Evolutionary conservation across 2,113 vertebrate species (phyloP), one percentile per base, ranked within the genome.

Genomic region (Lamprotornis superbus): DNA sequence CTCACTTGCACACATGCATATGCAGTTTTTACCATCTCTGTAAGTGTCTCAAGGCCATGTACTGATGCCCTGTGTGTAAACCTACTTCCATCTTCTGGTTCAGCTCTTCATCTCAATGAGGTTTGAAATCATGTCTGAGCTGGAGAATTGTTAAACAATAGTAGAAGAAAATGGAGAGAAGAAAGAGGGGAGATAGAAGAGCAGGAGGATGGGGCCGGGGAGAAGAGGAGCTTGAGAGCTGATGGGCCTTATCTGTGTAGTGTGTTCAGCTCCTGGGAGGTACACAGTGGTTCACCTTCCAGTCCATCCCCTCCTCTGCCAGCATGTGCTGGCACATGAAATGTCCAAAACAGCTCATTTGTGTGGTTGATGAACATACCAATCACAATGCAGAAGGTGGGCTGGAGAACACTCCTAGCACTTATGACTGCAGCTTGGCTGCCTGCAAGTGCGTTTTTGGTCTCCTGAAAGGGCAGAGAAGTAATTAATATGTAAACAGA

Each of bases 381-480:
- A n/a, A 6, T 18, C 46, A 53, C 5, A 5, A 22, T 22, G 47
- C 35, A 71, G 35, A 47, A 55, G 21, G 40, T 49, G 9, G 9
- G 20, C 8, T 44, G 40, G 27, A 80, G 57, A 59, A 88, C 83
- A 60, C 9, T 52, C 37, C 28, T 60, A 35, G 25, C 1, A 15
- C 30, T 68, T 68, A 23, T 0, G 1, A 50, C 57, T 74, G 37
- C 40, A 74, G n/a, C 50, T 77, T 0, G 0, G 16, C 24, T 40
- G 25, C 55, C 17, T 64, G 50, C 24, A 67, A 19, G 30, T 19
- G 27, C 23, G 75, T 78, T 84, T 63, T 46, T 46, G 11, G 7
- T 20, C 5, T 19, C 14, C 8, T 3, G 7, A 57, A 67, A 85
- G 56, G 37, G 12, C 55, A 94, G 27, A 47, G 24, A 61, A 53